Conservation (phyloP, 2,888 invertebrate species). For the Pandemis heparana region DNA sequence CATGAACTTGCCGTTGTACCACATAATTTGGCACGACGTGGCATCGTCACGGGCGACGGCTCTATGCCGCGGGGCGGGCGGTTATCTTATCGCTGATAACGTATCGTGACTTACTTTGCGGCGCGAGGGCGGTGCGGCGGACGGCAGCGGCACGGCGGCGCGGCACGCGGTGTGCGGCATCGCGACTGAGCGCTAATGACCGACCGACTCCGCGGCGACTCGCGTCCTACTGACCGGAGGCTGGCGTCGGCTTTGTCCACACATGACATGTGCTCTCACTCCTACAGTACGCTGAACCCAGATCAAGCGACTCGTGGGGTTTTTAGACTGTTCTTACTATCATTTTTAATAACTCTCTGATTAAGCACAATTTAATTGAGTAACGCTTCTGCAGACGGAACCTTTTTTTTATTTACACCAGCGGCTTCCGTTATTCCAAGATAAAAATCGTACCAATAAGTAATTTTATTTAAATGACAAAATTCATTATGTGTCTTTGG, state of each 20-base stretch:
- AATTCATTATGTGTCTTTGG: neutral
- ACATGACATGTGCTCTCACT: too few relatives aligned
- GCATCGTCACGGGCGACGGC: constrained; percentile 46
- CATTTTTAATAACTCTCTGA: too few relatives aligned
- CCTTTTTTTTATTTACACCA: too few relatives aligned
- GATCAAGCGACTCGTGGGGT: too few relatives aligned
- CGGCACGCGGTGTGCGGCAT: neutral
- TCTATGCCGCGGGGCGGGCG: constrained; percentile 3
- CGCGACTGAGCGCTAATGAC: neutral
- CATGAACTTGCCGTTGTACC: constrained; percentile 60
- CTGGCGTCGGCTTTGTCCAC: too few relatives aligned
- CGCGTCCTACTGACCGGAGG: neutral
- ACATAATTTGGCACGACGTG: constrained; percentile 48
- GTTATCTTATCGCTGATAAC: constrained; percentile 12
- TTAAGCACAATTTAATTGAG: too few relatives aligned
- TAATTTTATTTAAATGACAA: neutral
- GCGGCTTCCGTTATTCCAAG: too few relatives aligned
- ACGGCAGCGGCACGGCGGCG: constrained; percentile 7
- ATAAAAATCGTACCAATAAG: too few relatives aligned
- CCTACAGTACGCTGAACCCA: too few relatives aligned
- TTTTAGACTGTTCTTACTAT: too few relatives aligned
- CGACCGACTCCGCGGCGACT: neutral
- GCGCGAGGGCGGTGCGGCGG: constrained; percentile 4
- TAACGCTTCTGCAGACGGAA: too few relatives aligned
- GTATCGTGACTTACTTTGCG: constrained; percentile 6